A percentile compares a stretch with the other conserved stretches of the same genome.
Conservation (phyloP, 2,888 invertebrate genomes). For the Apotomis betuletana region DNA sequence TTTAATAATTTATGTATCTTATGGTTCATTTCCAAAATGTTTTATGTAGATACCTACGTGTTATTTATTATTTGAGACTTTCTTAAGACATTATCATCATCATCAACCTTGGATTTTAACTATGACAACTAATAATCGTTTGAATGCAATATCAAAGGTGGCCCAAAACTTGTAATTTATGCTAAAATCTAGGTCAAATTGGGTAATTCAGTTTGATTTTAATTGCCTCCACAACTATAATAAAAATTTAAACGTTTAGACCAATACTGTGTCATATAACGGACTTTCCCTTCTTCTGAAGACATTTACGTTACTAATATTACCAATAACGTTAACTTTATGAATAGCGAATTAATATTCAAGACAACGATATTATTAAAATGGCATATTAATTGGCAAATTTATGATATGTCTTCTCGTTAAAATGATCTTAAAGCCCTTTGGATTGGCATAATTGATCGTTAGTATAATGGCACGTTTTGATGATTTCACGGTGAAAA, state of each 20-base stretch:
- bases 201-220: conserved; percentile 17
- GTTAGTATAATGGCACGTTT: not conserved
- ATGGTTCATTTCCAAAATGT: too few species aligned
- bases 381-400: conserved; percentile 28
- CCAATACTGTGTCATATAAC: conserved; percentile 10
- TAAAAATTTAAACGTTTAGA: conserved; percentile 22
- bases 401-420: conserved; percentile 6
- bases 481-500: not conserved
- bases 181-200: conserved; percentile 7
- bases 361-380: conserved; percentile 18
- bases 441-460: conserved; percentile 11
- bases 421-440: conserved; percentile 12
- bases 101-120: not conserved
- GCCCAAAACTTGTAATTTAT: conserved; percentile 8
- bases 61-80: not conserved
- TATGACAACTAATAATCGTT: conserved; percentile 1
- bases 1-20: too few species aligned
- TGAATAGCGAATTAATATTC: conserved; percentile 35
- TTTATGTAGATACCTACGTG: too few species aligned
- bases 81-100: not conserved
- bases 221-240: conserved; percentile 24
- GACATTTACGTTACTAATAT: conserved; percentile 8
- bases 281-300: conserved; percentile 26
- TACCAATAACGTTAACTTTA: conserved; percentile 6
- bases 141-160: not conserved